phyloP scores from a whole-genome alignment of 2,797 vertebrate genomes.

The Lepus oiostolus region DNA sequence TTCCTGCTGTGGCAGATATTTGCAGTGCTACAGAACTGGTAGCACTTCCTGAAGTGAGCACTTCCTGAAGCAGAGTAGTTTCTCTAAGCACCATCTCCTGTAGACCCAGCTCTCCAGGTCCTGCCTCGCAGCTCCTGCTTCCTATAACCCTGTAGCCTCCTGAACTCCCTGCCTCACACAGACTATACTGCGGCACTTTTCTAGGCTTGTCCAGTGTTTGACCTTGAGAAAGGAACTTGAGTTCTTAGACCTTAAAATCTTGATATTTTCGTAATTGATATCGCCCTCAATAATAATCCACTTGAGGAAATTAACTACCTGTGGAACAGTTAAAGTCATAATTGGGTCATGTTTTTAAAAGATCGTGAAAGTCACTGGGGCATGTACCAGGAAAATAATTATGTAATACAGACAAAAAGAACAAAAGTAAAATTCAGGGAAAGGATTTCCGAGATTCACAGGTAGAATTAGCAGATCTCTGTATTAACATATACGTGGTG shows the following conservation, averaged over 20 bases:
- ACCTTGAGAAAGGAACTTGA: background rate
- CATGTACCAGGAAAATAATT: background rate
- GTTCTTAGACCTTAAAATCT: background rate
- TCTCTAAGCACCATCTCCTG: background rate
- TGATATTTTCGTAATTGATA: background rate
- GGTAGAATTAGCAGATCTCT: background rate
- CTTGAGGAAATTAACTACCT: background rate
- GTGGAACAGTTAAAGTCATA: background rate
- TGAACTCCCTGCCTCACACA: background rate
- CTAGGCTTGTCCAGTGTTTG: background rate
- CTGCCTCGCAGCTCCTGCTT: background rate
- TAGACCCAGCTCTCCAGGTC: background rate
- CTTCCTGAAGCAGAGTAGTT: background rate
- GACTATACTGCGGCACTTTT: background rate
- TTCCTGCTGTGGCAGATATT: background rate
- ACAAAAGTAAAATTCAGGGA: background rate
- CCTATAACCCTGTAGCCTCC: background rate
- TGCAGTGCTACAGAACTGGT: too few species aligned
- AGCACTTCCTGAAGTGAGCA: accelerated
- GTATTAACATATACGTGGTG: background rate
- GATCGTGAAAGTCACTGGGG: background rate
- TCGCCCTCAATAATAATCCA: background rate
- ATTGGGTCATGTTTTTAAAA: background rate
- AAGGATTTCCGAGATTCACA: background rate
- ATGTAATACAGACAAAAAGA: background rate